Conservation (phyloP, 2,797 vertebrate species). For the Cheirogaleus major region DNA sequence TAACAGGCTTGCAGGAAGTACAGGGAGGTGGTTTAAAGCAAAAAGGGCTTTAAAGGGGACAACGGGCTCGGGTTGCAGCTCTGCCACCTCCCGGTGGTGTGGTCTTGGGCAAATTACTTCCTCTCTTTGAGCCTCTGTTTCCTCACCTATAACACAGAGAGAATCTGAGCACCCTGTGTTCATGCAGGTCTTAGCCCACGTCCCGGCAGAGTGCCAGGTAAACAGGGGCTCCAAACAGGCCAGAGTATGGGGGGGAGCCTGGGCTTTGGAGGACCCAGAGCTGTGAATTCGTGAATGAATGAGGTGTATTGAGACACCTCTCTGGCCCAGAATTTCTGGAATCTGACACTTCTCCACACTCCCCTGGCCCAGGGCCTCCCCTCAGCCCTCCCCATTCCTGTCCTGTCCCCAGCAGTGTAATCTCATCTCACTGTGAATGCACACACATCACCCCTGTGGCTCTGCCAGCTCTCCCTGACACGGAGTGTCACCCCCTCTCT, state of each 20-base stretch:
- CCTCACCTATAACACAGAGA: neutral
- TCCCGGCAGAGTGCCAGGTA: neutral
- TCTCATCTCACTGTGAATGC: neutral
- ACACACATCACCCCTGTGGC: neutral
- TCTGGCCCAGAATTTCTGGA: too few relatives aligned
- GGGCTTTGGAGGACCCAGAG: neutral
- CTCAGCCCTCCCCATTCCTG: neutral
- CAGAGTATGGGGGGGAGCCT: rapidly evolving
- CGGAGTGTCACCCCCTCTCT: rapidly evolving
- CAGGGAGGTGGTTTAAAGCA: neutral
- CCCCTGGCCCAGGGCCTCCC: neutral
- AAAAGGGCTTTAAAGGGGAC: too few relatives aligned
- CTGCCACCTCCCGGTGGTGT: neutral
- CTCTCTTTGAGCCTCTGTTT: neutral
- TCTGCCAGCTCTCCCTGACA: neutral
- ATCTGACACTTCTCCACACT: neutral
- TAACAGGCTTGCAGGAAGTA: neutral
- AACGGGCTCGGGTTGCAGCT: neutral
- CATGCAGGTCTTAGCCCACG: rapidly evolving
- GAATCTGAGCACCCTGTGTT: neutral
- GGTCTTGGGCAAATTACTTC: neutral
- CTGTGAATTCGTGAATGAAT: neutral
- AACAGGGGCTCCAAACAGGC: neutral
- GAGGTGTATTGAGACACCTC: neutral
- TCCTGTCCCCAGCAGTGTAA: neutral